A percentile compares a stretch with the other conserved stretches of the same genome.
phyloP scores from a whole-genome alignment of 2,113 vertebrate species.

The Larimichthys polyactis region DNA sequence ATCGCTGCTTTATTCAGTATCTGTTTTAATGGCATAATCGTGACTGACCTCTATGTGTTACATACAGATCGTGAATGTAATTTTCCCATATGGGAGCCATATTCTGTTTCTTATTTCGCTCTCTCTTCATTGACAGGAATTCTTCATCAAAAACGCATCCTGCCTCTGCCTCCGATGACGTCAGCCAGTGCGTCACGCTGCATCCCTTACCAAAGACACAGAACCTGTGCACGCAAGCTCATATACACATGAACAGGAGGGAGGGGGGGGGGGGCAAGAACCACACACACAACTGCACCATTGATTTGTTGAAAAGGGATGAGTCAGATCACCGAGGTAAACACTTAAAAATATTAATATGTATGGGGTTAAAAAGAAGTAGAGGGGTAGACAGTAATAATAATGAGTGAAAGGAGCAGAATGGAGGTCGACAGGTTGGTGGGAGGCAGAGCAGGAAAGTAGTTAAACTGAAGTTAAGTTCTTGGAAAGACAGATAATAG shows the following conservation, averaged over 20 bases:
- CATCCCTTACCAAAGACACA: constrained; percentile 49
- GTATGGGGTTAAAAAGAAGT: constrained; percentile 7
- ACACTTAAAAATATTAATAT: constrained; percentile 31
- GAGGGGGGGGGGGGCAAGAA: no score
- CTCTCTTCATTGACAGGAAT: constrained; percentile 54
- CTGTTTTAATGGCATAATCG: not conserved
- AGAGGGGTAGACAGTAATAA: constrained; percentile 8
- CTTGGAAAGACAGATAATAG: not conserved
- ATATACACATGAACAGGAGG: not conserved
- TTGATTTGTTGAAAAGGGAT: constrained; percentile 36
- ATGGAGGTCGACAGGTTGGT: constrained; percentile 2
- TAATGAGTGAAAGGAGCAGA: constrained; percentile 15
- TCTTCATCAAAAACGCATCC: constrained; percentile 67
- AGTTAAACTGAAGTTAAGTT: constrained; percentile 16
- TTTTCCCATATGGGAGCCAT: not conserved
- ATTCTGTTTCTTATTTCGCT: constrained; percentile 8
- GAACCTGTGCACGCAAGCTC: constrained; percentile 28
- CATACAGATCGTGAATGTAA: not conserved
- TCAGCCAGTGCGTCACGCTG: constrained; percentile 75
- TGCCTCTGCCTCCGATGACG: constrained; percentile 62
- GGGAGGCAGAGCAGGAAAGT: not conserved
- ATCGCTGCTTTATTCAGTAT: not conserved
- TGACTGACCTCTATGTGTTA: not conserved
- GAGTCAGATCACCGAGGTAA: constrained; percentile 68
- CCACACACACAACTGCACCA: not conserved